Evolutionary conservation across 2,888 invertebrate genomes (phyloP).

Genomic region (Artemia sinica): DNA sequence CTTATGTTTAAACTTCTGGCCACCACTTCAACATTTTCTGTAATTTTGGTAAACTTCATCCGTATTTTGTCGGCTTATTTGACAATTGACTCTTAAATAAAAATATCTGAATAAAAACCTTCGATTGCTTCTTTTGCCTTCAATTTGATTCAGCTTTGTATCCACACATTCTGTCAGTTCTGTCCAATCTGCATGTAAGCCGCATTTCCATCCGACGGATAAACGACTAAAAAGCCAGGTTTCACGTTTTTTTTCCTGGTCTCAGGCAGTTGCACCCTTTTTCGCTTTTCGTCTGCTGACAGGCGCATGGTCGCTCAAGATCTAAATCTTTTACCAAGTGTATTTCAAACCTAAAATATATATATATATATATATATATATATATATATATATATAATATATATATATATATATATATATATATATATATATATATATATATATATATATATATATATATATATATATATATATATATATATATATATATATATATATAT

Average conservation of each 20-base stretch:
- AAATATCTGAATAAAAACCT: constrained; percentile 30
- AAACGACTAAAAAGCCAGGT: constrained; percentile 95
- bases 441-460: too few relatives aligned
- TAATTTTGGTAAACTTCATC: too few relatives aligned
- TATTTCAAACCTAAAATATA: constrained; percentile 59
- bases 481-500: too few relatives aligned
- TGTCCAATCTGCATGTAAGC: constrained; percentile 94
- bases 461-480: too few relatives aligned
- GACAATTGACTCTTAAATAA: too few relatives aligned
- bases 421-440: too few relatives aligned
- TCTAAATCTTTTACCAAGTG: constrained; percentile 90
- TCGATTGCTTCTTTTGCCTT: constrained; percentile 58
- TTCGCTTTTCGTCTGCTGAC: constrained; percentile 50
- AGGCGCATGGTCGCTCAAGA: constrained; percentile 77
- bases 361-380: too few relatives aligned
- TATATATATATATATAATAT: too few relatives aligned
- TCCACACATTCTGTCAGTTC: constrained; percentile 85
- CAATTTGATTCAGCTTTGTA: constrained; percentile 71
- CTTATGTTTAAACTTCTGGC: too few relatives aligned
- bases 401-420: too few relatives aligned
- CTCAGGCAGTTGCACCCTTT: constrained; percentile 83
- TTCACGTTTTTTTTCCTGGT: constrained; percentile 48
- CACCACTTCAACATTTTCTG: too few relatives aligned
- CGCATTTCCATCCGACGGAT: constrained; percentile 95
- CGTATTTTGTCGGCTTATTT: too few relatives aligned